Evolutionary conservation across 30 jellyfish, hydroid and myxozoan genomes (phyloP).

Genomic region (Phacellophora camtschatica): DNA sequence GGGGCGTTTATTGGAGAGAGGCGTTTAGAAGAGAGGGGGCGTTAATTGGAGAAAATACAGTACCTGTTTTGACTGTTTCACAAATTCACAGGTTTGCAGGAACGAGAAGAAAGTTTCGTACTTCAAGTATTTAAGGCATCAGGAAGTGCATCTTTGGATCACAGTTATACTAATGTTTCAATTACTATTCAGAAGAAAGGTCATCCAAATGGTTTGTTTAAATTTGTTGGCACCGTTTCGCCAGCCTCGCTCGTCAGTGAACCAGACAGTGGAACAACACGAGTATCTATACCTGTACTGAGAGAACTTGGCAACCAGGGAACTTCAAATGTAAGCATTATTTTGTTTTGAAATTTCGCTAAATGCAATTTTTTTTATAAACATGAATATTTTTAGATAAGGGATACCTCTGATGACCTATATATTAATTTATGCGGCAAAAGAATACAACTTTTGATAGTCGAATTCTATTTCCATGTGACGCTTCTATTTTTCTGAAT

Average conservation of each 20-base stretch:
- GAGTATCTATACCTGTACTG: conserved; percentile 20
- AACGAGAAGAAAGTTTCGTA: conserved; percentile 71
- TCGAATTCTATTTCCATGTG: too few relatives aligned
- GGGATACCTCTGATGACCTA: too few relatives aligned
- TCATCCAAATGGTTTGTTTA: conserved; percentile 85
- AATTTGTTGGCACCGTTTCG: conserved; percentile 34
- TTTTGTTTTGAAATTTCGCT: background rate
- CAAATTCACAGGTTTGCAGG: conserved; percentile 66
- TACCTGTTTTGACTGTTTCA: too few relatives aligned
- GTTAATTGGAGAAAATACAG: too few relatives aligned
- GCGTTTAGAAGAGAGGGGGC: too few relatives aligned
- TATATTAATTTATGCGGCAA: too few relatives aligned
- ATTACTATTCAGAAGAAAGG: conserved; percentile 84
- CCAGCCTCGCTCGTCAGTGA: conserved; percentile 58
- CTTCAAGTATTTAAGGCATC: conserved; percentile 54
- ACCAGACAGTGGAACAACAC: conserved; percentile 58
- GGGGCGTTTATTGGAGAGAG: too few relatives aligned
- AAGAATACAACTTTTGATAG: too few relatives aligned
- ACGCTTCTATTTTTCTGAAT: too few relatives aligned
- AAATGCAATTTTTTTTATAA: too few relatives aligned
- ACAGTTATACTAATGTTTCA: conserved; percentile 43
- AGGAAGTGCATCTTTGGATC: conserved; percentile 88
- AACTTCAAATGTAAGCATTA: conserved; percentile 46
- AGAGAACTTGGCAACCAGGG: conserved; percentile 63
- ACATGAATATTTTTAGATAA: too few relatives aligned